Evolutionary conservation across 2,113 vertebrate genomes (phyloP).

Genomic region (Istiophorus platypterus): DNA sequence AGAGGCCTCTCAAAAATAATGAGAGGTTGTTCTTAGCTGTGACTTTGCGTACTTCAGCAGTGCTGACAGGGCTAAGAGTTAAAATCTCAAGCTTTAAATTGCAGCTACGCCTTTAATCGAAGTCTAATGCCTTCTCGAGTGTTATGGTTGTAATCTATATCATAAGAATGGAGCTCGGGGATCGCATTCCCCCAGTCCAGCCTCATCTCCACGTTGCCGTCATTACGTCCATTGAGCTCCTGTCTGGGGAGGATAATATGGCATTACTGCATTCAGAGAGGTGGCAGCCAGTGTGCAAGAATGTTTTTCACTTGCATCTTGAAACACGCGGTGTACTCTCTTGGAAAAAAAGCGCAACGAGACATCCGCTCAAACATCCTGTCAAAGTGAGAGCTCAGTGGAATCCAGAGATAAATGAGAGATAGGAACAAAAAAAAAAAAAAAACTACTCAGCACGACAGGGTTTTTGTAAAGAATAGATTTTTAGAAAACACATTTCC

Average conservation of each 20-base stretch:
- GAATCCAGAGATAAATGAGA: background rate
- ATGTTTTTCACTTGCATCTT: background rate
- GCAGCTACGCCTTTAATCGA: conserved; percentile 16
- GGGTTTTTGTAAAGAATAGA: background rate
- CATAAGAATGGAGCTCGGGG: background rate
- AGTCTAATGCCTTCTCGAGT: conserved; percentile 34
- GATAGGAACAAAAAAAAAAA: background rate
- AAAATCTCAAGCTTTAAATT: conserved; percentile 16
- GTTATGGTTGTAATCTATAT: conserved; percentile 32
- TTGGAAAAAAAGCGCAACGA: background rate
- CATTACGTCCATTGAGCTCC: conserved; percentile 16
- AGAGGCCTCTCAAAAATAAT: conserved; percentile 36
- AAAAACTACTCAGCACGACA: background rate
- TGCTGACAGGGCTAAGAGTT: conserved; percentile 10
- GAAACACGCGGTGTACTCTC: conserved; percentile 2
- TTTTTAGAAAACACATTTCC: background rate
- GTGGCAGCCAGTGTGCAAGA: background rate
- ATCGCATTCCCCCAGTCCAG: conserved; percentile 1
- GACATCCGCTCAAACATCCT: too few relatives aligned
- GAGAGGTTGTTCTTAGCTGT: conserved; percentile 5
- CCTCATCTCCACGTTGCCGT: conserved; percentile 13
- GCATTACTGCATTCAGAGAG: conserved; percentile 5
- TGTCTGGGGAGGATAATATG: conserved; percentile 17
- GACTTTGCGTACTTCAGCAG: conserved; percentile 1
- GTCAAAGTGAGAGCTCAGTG: background rate